Percentiles rank a stretch among this genome's conserved stretches.
These are phyloP conservation scores for Leucophenga maculata DNA, from an alignment of 2,888 invertebrate genomes.

Conservation along the genomic window DNA sequence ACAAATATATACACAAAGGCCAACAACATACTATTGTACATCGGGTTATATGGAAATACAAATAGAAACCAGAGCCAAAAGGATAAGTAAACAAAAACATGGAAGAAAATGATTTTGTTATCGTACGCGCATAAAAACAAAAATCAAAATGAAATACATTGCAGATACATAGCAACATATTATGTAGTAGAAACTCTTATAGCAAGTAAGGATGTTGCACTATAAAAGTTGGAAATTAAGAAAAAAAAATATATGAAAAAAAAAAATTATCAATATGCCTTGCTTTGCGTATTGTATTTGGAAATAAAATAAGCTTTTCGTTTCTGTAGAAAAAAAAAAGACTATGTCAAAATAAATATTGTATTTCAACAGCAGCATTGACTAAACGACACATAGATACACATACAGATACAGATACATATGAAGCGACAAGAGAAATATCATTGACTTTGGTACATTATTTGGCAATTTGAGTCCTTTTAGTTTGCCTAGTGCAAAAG, in stretches of 20 bases:
- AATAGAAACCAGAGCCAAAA: slow-evolving; percentile 35
- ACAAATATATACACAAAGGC: neutral
- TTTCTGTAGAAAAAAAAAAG: neutral
- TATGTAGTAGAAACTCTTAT: slow-evolving; percentile 38
- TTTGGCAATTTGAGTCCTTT: slow-evolving; percentile 9
- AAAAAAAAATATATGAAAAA: neutral
- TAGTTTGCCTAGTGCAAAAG: neutral
- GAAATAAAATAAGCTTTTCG: slow-evolving; percentile 13
- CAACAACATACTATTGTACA: neutral
- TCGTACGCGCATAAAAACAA: slow-evolving; percentile 30
- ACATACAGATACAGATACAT: neutral
- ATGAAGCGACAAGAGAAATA: neutral
- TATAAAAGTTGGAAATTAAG: neutral
- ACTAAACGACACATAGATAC: neutral
- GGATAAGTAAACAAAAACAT: slow-evolving; percentile 51
- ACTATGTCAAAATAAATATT: slow-evolving; percentile 8
- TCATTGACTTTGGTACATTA: slow-evolving; percentile 12
- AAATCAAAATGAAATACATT: slow-evolving; percentile 14
- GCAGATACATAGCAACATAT: neutral
- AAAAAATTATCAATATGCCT: neutral
- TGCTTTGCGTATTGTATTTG: neutral
- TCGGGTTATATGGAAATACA: slow-evolving; percentile 26
- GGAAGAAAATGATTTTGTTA: slow-evolving; percentile 53
- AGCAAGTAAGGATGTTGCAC: slow-evolving; percentile 28
- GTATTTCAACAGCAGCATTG: neutral